A percentile compares a stretch with the other conserved stretches of the same genome.
These are phyloP conservation scores for Ficedula albicollis DNA, from an alignment of 2,797 vertebrate genomes.

Conservation along the genomic window DNA sequence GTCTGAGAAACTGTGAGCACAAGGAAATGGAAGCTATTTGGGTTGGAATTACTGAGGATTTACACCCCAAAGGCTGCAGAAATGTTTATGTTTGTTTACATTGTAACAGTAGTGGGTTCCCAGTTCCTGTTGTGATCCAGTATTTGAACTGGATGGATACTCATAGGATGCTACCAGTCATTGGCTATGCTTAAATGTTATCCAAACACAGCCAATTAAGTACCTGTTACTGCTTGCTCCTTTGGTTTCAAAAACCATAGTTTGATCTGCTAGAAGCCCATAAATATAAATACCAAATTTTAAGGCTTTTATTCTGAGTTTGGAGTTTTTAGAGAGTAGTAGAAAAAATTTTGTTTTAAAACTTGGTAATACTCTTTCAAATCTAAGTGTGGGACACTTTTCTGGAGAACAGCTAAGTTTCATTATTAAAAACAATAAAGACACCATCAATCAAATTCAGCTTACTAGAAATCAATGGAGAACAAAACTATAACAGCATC, in stretches of 20 bases:
- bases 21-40: neutral
- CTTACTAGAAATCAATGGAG: neutral
- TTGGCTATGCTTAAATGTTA: neutral
- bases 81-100: neutral
- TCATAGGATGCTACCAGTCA: neutral
- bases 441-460: neutral
- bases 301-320: neutral
- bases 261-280: neutral
- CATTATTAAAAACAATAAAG: neutral
- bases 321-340: neutral
- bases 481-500: accelerated
- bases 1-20: neutral
- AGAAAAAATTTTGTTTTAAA: neutral
- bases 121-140: neutral
- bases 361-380: neutral
- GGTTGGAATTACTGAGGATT: neutral
- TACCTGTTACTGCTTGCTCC: neutral
- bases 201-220: neutral
- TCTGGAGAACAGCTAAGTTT: neutral
- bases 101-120: neutral
- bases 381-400: neutral
- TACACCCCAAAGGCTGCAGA: neutral
- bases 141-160: neutral
- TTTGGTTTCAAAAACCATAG: neutral
- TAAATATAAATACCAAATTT: neutral